Base-by-base conservation (phyloP, 2,888 invertebrate genomes). In the Eutolmus rufibarbis region DNA sequence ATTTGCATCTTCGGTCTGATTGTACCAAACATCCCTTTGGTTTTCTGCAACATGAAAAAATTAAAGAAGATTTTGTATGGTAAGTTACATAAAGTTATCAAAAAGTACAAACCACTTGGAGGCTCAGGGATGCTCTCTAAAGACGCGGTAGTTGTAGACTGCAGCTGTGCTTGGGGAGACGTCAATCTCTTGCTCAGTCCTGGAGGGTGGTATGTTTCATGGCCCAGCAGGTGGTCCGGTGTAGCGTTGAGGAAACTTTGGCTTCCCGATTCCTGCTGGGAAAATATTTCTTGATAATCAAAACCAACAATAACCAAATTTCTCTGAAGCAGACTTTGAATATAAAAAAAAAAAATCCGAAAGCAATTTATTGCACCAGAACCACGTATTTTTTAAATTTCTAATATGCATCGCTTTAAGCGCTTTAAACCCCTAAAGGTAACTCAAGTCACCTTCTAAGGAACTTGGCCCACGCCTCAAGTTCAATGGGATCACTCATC, bases 1-100 rank as follows among this genome's bases (percentile, higher is more conserved):
- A 77, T 88, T 88, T 16, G 86, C 56, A 87, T 92, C 92, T 77
- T 92, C 90, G 88, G 92, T 86, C 87, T 87, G 90, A 88, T 90
- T 89, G 89, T 90, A 90, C 90, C 90, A 91, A 86, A 91, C 89
- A 12, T 91, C 91, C 1, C 91, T 90, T 12, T 76, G 76, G 16
- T 76, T 76, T 34, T 34, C 76, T 76, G 7, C 3, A 76, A 76
- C 34, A 46, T 4, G 16, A 74, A 74, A 46, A 4, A 46, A 46
- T 46, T 28, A 34, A 76, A 34, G 34, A 57, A 23, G 28, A 31
- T n/a, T n/a, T 16, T 19, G 34, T 88, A 57, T 56, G 46, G 86
- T 81, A 12, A 14, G n/a, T 43, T 34, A 34, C 28, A 37, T 16
- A 0, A 37, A n/a, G 16, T 14, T 37, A n/a, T 28, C 76, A 12